Evolutionary conservation across 2,888 invertebrate genomes (phyloP), one percentile per base, ranked within the genome.

Genomic region (Smittia aterrima): DNA sequence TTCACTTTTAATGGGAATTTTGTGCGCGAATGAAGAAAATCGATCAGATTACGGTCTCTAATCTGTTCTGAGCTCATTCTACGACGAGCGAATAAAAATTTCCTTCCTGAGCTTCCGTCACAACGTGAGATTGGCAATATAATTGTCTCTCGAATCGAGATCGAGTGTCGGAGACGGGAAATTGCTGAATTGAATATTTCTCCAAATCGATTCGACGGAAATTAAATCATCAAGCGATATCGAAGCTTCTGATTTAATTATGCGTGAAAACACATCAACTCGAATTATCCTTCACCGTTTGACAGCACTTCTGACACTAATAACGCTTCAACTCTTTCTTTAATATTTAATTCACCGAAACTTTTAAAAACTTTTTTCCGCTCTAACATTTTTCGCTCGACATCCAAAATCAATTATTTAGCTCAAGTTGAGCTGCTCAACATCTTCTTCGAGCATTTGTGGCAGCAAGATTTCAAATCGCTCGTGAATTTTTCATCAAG

Each of bases 1-100:
- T 58, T 58, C 22, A 58, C 58, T 58, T 58, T 58, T 58, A 58
- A 58, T 58, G 58, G 58, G 58, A 18, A 20, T 58, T 58, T 22
- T 58, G 18, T 58, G 16, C 47, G 47, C 47, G 47, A 47, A 47
- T 58, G 58, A 20, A 58, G 58, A 58, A 58, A 58, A 58, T 58
- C 58, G 58, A 58, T 58, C 22, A 22, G 58, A 58, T 58, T 58
- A 58, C 1, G 18, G 58, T 58, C 2, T 20, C n/a, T 58, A 58
- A 58, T 58, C 58, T 58, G 58, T 4, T 22, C 16, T 58, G 58
- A 20, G 58, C 58, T 20, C 58, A 11, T 58, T 58, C 18, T 11
- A 22, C 22, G n/a, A 9, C n/a, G 58, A 9, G 18, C 18, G 9
- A 58, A 58, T 20, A 18, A 13, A 47, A 20, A 58, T 58, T 58